A percentile compares a stretch with the other conserved stretches of the same genome.
phyloP scores from a whole-genome alignment of 2,797 vertebrate genomes.

The Tarsius wallacei region DNA sequence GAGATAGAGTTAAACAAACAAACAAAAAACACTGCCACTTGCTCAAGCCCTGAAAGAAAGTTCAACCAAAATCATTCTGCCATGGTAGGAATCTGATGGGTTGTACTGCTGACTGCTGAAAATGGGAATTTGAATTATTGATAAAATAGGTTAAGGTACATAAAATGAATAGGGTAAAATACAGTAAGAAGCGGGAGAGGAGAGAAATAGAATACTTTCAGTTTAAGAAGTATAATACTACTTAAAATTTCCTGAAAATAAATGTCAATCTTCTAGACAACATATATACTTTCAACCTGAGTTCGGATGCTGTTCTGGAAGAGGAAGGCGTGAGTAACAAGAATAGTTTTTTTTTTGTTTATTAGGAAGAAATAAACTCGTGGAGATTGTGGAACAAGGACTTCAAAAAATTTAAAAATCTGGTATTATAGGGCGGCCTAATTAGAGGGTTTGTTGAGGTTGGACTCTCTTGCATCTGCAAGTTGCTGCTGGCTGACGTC shows the following conservation, averaged over 20 bases:
- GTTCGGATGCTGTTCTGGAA: background rate
- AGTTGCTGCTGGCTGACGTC: background rate
- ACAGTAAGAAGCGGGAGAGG: background rate
- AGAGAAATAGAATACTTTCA: background rate
- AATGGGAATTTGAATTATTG: background rate
- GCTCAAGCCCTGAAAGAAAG: background rate
- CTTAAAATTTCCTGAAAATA: background rate
- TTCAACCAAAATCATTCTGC: background rate
- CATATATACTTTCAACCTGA: background rate
- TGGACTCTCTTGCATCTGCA: constrained; percentile 57
- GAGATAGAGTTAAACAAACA: too few relatives aligned
- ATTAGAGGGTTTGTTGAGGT: background rate
- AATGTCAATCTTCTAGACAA: background rate
- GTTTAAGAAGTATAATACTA: background rate
- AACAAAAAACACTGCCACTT: background rate
- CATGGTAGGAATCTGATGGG: background rate
- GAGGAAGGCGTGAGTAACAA: background rate
- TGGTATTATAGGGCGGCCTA: background rate
- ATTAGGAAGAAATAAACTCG: background rate
- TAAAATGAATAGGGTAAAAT: background rate
- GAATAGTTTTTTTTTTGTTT: background rate
- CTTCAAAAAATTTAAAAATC: background rate
- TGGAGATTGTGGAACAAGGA: background rate
- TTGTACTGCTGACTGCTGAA: background rate
- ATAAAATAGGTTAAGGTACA: background rate